These are phyloP conservation scores for Reticulitermes speratus DNA, from an alignment of 1,140 invertebrate species.

Conservation along the genomic window DNA sequence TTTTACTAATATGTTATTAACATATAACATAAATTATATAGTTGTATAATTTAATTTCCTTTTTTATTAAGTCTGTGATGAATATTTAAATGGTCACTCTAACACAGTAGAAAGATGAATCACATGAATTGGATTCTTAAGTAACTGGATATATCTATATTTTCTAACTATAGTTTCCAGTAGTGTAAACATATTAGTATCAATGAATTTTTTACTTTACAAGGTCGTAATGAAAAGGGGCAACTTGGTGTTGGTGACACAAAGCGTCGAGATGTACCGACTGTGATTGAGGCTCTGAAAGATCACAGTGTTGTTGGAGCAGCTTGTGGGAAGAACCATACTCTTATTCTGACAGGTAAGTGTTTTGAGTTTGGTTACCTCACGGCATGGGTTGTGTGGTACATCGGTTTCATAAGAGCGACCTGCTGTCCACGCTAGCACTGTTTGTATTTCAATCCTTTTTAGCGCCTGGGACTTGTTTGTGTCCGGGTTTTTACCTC, in stretches of 20 bases:
- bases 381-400: neutral
- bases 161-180: too few species aligned
- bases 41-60: too few species aligned
- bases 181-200: too few species aligned
- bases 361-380: conserved; percentile 13
- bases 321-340: conserved; percentile 83
- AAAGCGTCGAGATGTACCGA: conserved; percentile 71
- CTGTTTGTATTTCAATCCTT: neutral
- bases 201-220: neutral
- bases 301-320: conserved; percentile 80
- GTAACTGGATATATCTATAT: too few species aligned
- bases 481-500: too few species aligned
- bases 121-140: too few species aligned
- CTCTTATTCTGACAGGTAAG: conserved; percentile 72
- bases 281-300: conserved; percentile 69
- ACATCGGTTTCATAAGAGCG: neutral
- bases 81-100: too few species aligned
- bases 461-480: too few species aligned
- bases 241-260: conserved; percentile 85
- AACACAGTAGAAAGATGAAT: too few species aligned
- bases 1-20: too few species aligned
- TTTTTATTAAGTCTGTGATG: too few species aligned
- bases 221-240: conserved; percentile 76
- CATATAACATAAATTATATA: too few species aligned
- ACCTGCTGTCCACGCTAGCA: neutral